Evolutionary conservation across 2,797 vertebrate genomes (phyloP), one percentile per base, ranked within the genome.

Genomic region (Bovichtus variegatus): DNA sequence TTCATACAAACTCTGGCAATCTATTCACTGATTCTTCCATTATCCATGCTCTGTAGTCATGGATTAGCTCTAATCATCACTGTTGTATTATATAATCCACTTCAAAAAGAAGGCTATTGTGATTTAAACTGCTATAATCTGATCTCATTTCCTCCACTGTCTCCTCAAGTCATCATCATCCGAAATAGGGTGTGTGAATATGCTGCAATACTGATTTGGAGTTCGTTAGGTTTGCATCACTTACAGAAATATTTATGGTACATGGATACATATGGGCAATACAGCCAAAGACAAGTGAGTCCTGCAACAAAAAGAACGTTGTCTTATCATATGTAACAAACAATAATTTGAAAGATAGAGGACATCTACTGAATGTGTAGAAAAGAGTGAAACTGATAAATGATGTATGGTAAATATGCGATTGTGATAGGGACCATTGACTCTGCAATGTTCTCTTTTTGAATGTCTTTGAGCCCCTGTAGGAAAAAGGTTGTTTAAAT

Each of bases 41-140:
- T 85, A 82, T 86, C 82, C 65, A 53, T 71, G 83, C 79, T 74
- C 75, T 68, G 74, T 68, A 76, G 74, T 81, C 58, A 31, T 76
- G 83, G 81, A 91, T 91, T 91, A 90, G 79, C 78, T 78, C 67
- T 72, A 86, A 90, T 92, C 82, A 90, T 75, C 21, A 7, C 61
- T 77, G 80, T 43, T 84, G 71, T 83, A 76, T 87, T 85, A 76
- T 74, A 64, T 87, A 91, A 92, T 87, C 84, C 81, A 79, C 78
- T 71, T 74, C 25, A 84, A 87, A 87, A 81, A 78, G 65, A 65
- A 73, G 59, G 65, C 74, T 76, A 80, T 86, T 87, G 78, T 84
- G 67, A 85, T 84, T 89, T 78, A 70, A 85, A 89, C 72, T 85
- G 55, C 64, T 43, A 50, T 85, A 84, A 89, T 91, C 89, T 89